Base-by-base conservation (phyloP, 1,140 invertebrate species). In the Macrobrachium rosenbergii region DNA sequence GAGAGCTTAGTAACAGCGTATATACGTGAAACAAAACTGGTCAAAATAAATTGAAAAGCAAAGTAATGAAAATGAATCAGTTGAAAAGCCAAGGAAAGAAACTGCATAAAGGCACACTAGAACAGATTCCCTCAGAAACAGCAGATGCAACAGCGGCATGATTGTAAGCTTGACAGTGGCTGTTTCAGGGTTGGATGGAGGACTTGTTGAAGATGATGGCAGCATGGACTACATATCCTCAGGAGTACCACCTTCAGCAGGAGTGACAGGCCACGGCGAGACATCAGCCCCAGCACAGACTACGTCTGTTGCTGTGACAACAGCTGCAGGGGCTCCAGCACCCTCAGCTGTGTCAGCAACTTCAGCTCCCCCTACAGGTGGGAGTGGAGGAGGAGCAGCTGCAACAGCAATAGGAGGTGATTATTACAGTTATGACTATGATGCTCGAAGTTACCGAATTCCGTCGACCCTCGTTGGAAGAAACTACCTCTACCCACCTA, bases 401-500 rank as follows among this genome's bases (percentile, higher is more conserved):
- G 60, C 69, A 14, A 23, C 52, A 10, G 58, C 63, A 14, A 43
- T 43, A 21, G 21, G 59, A 37, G 64, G 58, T 0, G 78, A 87
- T 6, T 82, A 81, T 21, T 87, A 87, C 59, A 23, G 28, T 21
- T 87, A 87, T 45, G 85, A 87, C 21, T 87, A 87, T 37, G 85
- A 87, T 58, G 21, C 78, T 2, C 58, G 85, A 7, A 58, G 59
- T 52, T 87, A 87, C 85, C 62, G 85, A 17, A 64, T 87, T 2
- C 79, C 85, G n/a, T 87, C 85, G 2, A 58, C 69, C 17, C 72
- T 87, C 43, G 67, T 87, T 5, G 59, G 58, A 3, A 45, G 85
- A 28, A 87, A 87, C 79, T 87, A 87, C 79, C 63, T 87, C 23
- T 87, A 87, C 79, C 79, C 85, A 16, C 72, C 85, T 19, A 76